phyloP scores from a whole-genome alignment of 2,113 vertebrate species.

The Sceloporus tristichus region DNA sequence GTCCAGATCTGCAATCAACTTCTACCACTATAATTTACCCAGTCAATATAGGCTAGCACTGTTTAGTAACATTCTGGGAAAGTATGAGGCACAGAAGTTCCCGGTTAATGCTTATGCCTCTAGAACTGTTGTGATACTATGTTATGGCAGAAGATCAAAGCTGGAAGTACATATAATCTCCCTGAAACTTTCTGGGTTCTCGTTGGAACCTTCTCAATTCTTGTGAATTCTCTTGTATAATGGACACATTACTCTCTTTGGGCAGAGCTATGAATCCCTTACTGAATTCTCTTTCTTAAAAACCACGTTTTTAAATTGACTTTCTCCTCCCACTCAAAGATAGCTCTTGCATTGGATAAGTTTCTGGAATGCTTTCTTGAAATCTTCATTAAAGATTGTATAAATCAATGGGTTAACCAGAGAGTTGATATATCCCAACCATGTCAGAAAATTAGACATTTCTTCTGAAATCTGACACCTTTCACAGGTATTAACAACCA shows the following conservation, averaged over 20 bases:
- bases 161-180: background rate
- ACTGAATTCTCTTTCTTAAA: background rate
- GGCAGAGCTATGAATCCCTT: conserved; percentile 1
- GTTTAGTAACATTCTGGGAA: conserved; percentile 12
- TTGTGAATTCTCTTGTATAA: background rate
- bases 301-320: conserved; percentile 8
- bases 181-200: background rate
- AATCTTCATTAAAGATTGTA: conserved; percentile 99
- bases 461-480: conserved; percentile 89
- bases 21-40: background rate
- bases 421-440: conserved; percentile 98
- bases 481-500: conserved; percentile 91
- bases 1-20: background rate
- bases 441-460: conserved; percentile 94
- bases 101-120: background rate
- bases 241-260: background rate
- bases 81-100: background rate
- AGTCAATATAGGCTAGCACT: background rate
- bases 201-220: conserved; percentile 7
- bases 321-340: conserved; percentile 71
- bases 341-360: conserved; percentile 89
- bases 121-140: background rate
- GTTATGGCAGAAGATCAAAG: background rate
- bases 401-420: conserved; percentile 98
- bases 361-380: conserved; percentile 98